Conservation (phyloP, 2,797 vertebrate genomes). For the Urophycis tenuis region DNA sequence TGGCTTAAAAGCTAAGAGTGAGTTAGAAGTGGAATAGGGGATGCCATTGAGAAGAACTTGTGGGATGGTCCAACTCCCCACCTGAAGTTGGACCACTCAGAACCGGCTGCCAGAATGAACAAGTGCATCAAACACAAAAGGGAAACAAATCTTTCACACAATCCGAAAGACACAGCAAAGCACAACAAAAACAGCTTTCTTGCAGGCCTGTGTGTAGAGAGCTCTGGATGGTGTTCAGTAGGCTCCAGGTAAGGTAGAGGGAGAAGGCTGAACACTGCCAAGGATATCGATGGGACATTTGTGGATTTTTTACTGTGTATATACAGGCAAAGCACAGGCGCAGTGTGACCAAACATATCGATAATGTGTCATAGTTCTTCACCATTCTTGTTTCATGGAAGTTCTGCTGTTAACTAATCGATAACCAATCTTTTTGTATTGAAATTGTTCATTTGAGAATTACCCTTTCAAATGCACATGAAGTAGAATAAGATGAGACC, state of each 20-base stretch:
- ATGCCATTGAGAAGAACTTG: conserved; percentile 3
- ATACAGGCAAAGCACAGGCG: neutral
- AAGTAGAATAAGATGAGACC: too few relatives aligned
- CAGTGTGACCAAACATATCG: neutral
- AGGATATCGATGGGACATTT: neutral
- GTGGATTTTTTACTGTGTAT: neutral
- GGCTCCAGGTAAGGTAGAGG: neutral
- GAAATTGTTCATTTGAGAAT: neutral
- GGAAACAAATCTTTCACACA: neutral
- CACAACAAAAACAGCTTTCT: conserved; percentile 17
- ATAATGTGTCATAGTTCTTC: neutral
- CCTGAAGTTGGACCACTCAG: neutral
- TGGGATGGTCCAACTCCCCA: neutral
- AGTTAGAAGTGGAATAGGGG: conserved; percentile 2
- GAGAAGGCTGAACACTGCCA: neutral
- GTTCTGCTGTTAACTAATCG: neutral
- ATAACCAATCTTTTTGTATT: neutral
- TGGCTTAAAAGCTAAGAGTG: conserved; percentile 29
- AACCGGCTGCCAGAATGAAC: conserved; percentile 50
- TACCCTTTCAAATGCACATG: too few relatives aligned
- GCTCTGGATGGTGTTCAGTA: conserved; percentile 38
- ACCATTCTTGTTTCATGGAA: neutral
- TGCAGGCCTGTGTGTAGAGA: conserved; percentile 21
- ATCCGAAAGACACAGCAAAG: conserved; percentile 32
- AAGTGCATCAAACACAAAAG: neutral